Conservation (phyloP, 2,797 vertebrate species). For the Nyctalus aviator region DNA sequence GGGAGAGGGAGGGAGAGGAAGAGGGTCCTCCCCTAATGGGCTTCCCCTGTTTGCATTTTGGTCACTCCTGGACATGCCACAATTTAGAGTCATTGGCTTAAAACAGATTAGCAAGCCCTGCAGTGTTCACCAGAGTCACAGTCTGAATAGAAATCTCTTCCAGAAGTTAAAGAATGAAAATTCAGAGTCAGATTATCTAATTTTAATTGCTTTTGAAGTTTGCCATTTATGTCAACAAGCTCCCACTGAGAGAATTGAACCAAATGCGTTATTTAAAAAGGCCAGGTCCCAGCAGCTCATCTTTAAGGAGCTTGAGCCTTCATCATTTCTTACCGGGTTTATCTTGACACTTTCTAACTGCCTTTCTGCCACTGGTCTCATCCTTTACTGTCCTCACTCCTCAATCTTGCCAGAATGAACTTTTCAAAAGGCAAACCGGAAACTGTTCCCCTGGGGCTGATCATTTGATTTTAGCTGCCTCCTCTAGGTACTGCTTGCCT, state of each 20-base stretch:
- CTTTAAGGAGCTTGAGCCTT: background rate
- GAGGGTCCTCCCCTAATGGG: background rate
- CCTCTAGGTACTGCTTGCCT: background rate
- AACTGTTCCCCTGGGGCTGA: background rate
- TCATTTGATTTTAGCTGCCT: background rate
- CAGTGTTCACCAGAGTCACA: background rate
- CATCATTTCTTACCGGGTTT: background rate
- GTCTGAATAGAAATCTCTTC: background rate
- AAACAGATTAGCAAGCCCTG: background rate
- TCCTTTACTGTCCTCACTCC: background rate
- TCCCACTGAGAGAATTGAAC: background rate
- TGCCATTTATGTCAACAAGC: constrained; percentile 10
- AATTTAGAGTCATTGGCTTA: background rate
- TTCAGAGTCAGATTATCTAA: background rate
- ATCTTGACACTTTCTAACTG: background rate
- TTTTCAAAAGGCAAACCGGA: background rate
- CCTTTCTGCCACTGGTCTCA: background rate
- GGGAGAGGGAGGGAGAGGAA: no score
- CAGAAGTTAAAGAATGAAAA: background rate
- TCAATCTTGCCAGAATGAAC: background rate
- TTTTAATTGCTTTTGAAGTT: constrained; percentile 10
- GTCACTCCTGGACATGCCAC: background rate
- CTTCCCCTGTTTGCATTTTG: background rate
- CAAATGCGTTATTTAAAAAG: background rate
- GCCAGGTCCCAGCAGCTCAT: background rate